Conservation (phyloP, 2,888 invertebrate genomes). For the Aquatica leii region DNA sequence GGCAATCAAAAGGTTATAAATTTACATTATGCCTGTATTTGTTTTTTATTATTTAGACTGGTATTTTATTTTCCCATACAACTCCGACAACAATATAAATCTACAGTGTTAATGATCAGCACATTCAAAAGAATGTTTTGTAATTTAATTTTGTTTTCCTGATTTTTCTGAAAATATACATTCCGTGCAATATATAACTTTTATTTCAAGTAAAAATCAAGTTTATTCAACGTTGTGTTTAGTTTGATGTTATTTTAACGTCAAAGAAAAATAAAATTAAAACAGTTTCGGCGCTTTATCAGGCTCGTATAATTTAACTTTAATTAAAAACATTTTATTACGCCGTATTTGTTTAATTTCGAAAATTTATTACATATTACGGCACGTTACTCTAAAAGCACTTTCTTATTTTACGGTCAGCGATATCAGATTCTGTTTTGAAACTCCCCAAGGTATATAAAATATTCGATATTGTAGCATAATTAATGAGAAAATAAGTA, state of each 20-base stretch:
- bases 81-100: constrained; percentile 4
- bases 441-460: background rate
- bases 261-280: too few relatives aligned
- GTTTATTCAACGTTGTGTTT: background rate
- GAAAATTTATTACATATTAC: too few relatives aligned
- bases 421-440: background rate
- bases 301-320: too few relatives aligned
- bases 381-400: too few relatives aligned
- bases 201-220: background rate
- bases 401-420: too few relatives aligned
- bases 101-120: constrained; percentile 11
- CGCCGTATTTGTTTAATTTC: too few relatives aligned
- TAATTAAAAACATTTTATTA: too few relatives aligned
- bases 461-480: background rate
- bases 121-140: constrained; percentile 10
- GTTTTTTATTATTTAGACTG: too few relatives aligned
- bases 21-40: too few relatives aligned
- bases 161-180: constrained; percentile 4
- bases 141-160: constrained; percentile 10
- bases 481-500: constrained; percentile 1
- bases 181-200: background rate
- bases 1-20: too few relatives aligned
- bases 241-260: too few relatives aligned
- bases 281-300: too few relatives aligned
- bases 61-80: background rate